Conservation (phyloP, 1,140 invertebrate species). For the Myzus persicae region DNA sequence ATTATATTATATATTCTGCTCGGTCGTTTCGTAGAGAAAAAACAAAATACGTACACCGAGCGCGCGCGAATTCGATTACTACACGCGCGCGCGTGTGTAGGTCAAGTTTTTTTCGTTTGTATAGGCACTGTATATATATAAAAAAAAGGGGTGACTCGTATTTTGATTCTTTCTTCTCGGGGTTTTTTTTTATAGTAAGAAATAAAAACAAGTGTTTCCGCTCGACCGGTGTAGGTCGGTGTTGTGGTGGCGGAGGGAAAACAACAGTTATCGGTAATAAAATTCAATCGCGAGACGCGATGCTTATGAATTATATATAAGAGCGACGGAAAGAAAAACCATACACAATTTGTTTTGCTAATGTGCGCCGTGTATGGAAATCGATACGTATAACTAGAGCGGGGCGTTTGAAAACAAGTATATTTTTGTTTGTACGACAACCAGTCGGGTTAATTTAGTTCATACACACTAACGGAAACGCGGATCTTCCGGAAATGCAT, state of each 20-base stretch:
- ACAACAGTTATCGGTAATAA: slow-evolving; percentile 46
- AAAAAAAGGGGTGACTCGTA: slow-evolving; percentile 21
- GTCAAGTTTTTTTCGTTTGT: slow-evolving; percentile 20
- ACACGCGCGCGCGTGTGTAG: not conserved
- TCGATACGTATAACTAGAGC: not conserved
- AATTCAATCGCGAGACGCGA: slow-evolving; percentile 20
- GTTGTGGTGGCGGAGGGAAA: not conserved
- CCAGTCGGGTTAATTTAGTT: not conserved
- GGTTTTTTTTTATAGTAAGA: slow-evolving; percentile 12
- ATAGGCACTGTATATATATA: not conserved
- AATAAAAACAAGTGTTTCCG: slow-evolving; percentile 38
- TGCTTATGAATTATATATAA: slow-evolving; percentile 52
- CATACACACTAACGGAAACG: not conserved
- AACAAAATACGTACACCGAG: not conserved
- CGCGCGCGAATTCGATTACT: not conserved
- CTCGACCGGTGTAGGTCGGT: not conserved
- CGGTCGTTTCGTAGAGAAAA: not conserved
- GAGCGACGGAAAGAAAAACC: not conserved
- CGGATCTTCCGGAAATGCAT: not conserved
- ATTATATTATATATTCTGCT: slow-evolving; percentile 15
- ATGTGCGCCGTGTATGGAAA: not conserved
- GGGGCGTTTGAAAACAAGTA: not conserved
- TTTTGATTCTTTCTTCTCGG: slow-evolving; percentile 5
- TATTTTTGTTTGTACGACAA: not conserved
- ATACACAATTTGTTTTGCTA: slow-evolving; percentile 49